Evolutionary conservation across 2,797 vertebrate species (phyloP).

Genomic region (Acanthurus tractus): DNA sequence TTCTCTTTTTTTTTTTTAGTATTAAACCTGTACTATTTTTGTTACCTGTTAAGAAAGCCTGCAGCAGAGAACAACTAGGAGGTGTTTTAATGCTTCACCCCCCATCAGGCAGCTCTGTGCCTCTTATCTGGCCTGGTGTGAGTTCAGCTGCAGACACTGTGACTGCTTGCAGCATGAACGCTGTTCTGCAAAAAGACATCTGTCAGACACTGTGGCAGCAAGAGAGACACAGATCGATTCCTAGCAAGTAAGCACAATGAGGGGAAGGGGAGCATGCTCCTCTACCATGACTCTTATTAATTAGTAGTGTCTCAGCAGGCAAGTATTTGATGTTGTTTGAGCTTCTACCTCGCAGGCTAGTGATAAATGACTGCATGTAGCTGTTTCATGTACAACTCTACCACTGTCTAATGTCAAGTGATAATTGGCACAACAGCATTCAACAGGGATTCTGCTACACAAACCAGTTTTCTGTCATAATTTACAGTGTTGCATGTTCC

Average conservation of each 20-base stretch:
- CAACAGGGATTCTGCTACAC: conserved; percentile 6
- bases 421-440: conserved; percentile 38
- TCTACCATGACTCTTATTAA: conserved; percentile 80
- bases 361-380: conserved; percentile 70
- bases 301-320: conserved; percentile 81
- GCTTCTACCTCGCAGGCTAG: conserved; percentile 37
- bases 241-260: conserved; percentile 77
- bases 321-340: conserved; percentile 73
- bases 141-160: conserved; percentile 65
- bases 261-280: conserved; percentile 67
- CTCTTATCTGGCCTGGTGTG: conserved; percentile 59
- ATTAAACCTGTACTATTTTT: conserved; percentile 32
- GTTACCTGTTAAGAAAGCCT: conserved; percentile 50
- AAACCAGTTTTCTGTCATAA: conserved; percentile 45
- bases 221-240: conserved; percentile 81
- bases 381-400: conserved; percentile 55
- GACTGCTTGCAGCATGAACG: conserved; percentile 62
- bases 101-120: conserved; percentile 54
- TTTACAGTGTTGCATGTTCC: conserved; percentile 22
- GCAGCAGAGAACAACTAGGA: conserved; percentile 49
- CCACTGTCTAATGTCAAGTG: conserved; percentile 58
- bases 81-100: conserved; percentile 49
- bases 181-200: conserved; percentile 72
- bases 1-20: conserved; percentile 26
- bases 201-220: conserved; percentile 76